A percentile compares a stretch with the other conserved stretches of the same genome.
phyloP scores from a whole-genome alignment of 2,797 vertebrate genomes.

The Cheirogaleus major region DNA sequence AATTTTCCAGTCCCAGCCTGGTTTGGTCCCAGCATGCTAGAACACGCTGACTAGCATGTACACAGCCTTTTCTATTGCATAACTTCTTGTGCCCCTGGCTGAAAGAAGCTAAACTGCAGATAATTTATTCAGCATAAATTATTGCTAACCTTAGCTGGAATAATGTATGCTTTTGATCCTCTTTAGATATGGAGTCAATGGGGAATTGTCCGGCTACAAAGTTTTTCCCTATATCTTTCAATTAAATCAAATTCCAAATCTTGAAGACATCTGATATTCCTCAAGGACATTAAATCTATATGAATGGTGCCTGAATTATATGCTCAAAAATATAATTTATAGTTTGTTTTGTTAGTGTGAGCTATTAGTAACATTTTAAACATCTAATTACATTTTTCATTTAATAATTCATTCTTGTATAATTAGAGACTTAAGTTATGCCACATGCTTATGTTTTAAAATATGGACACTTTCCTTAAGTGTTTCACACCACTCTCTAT shows the following conservation, averaged over 20 bases:
- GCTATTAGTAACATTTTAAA: slow-evolving; percentile 80
- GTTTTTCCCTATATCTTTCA: slow-evolving; percentile 77
- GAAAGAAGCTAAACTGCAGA: slow-evolving; percentile 81
- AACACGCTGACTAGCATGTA: background rate
- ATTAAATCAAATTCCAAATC: slow-evolving; percentile 77
- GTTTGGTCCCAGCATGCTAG: background rate
- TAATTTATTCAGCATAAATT: slow-evolving; percentile 88
- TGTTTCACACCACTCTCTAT: slow-evolving; percentile 48
- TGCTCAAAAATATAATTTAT: slow-evolving; percentile 72
- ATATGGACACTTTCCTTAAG: slow-evolving; percentile 73
- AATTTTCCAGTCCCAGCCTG: background rate
- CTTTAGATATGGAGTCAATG: slow-evolving; percentile 76
- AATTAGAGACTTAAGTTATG: slow-evolving; percentile 77
- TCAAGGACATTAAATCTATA: slow-evolving; percentile 81
- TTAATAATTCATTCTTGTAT: slow-evolving; percentile 83
- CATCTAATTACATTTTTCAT: slow-evolving; percentile 82
- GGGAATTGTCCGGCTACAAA: slow-evolving; percentile 79
- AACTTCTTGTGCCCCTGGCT: slow-evolving; percentile 80
- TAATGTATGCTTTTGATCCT: slow-evolving; percentile 81
- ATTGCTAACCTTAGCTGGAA: slow-evolving; percentile 84
- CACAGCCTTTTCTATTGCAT: slow-evolving; percentile 5
- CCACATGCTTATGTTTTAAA: slow-evolving; percentile 66
- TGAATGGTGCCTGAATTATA: slow-evolving; percentile 75
- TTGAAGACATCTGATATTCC: slow-evolving; percentile 79
- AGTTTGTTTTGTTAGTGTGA: slow-evolving; percentile 83